Conservation (phyloP, 2,113 vertebrate genomes). For the Prionailurus viverrinus region DNA sequence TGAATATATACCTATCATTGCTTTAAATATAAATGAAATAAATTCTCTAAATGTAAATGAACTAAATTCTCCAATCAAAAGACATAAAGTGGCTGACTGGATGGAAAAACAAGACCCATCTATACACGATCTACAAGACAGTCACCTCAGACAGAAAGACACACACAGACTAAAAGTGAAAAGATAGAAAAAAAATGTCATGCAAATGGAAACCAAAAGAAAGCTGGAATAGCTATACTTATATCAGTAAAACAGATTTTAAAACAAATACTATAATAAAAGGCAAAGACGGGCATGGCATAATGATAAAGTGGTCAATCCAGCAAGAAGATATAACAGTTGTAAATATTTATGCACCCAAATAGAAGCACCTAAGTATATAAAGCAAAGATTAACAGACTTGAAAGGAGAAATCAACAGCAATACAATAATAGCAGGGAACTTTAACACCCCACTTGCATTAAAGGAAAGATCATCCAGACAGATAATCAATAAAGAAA, state of each 20-base stretch:
- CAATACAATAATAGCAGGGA: not conserved
- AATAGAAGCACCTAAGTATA: not conserved
- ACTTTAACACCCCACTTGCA: not conserved
- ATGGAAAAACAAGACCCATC: not conserved
- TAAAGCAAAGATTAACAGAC: not conserved
- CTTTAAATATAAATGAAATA: not conserved
- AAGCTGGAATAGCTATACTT: not conserved
- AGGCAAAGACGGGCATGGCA: not conserved
- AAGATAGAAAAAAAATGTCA: not conserved
- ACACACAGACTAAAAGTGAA: not conserved
- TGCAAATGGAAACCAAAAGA: not conserved
- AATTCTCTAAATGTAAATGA: not conserved
- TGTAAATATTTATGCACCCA: not conserved
- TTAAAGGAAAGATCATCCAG: not conserved
- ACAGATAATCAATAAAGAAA: not conserved
- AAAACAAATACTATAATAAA: not conserved
- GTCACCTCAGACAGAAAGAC: not conserved
- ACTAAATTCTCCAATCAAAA: not conserved
- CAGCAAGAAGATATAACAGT: not conserved
- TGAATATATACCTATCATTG: not conserved
- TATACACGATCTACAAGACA: not conserved
- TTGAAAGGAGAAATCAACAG: not conserved
- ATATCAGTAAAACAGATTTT: not conserved
- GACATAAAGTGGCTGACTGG: not conserved
- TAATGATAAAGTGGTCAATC: not conserved